phyloP scores from a whole-genome alignment of 2,888 invertebrate species.

The Dryomyza anilis region DNA sequence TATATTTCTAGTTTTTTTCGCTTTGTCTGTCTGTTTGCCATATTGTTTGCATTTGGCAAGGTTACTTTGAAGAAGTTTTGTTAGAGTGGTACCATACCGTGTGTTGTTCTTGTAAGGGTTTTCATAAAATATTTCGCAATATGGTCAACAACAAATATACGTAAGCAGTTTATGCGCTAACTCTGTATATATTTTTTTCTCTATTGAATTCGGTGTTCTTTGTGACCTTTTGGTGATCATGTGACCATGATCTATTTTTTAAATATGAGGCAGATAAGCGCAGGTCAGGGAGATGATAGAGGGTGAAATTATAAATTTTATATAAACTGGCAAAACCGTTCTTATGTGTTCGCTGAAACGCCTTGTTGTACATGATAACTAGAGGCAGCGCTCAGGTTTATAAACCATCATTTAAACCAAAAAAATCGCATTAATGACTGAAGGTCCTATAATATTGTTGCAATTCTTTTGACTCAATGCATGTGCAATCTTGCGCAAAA shows the following conservation, averaged over 20 bases:
- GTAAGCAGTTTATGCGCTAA: no score
- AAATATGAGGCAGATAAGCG: neutral
- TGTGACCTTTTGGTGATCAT: neutral
- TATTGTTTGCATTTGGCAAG: slow-evolving; percentile 1
- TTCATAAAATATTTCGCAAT: neutral
- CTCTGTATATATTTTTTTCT: no score
- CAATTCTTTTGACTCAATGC: neutral
- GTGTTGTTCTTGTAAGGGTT: neutral
- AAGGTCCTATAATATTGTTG: neutral
- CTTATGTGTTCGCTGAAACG: neutral
- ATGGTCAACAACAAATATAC: slow-evolving; percentile 6
- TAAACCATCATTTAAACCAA: neutral
- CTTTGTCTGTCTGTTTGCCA: neutral
- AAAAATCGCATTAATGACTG: no score
- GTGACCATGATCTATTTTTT: neutral
- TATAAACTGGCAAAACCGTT: neutral
- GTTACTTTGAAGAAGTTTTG: neutral
- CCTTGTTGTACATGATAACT: no score
- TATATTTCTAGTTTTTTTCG: neutral
- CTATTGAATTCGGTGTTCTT: neutral
- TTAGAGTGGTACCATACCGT: no score
- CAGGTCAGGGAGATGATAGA: no score
- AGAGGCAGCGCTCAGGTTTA: no score
- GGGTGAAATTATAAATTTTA: no score
- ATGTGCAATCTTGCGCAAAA: slow-evolving; percentile 26